Base-by-base conservation (phyloP, 2,113 vertebrate genomes). In the Mustelus asterias region DNA sequence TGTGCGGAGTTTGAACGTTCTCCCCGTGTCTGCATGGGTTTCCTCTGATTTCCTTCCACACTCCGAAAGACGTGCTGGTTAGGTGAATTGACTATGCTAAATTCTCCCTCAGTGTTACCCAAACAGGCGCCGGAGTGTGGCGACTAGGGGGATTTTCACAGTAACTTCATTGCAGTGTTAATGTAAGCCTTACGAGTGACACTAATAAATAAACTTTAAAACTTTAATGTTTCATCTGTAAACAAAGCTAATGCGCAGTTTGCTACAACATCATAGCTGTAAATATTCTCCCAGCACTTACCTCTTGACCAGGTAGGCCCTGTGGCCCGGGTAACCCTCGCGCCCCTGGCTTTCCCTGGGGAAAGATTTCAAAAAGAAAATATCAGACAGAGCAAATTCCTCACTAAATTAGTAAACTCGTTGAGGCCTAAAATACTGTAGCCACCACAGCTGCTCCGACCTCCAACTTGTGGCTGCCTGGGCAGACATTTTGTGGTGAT, bases 251-350 rank as follows among this genome's bases (percentile, higher is more conserved):
- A 72, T 29, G 26, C 26, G 6, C 78, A 37, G 37, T 41, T 83
- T 8, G 72, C 18, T 1, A 33, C 26, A 33, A 33, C 33, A 83
- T 37, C 16, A 37, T n/a, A 10, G 60, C n/a, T 16, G 60, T 37
- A 83, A 33, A 70, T 95, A 95, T 58, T 96, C 96, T 70, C 0
- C 44, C 88, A 54, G 54, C 83, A 96, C 98, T 98, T 97, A 99
- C 99, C 98, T 99, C 98, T 70, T 98, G 97, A 96, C 99, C 99
- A 96, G 98, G 97, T 54, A 98, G 97, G 95, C 99, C 99, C 96
- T 98, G 98, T 1, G 99, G 99, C 96, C 99, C 99, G 18, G 98
- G 99, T 97, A 99, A 98, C 96, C 99, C 99, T 97, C 98, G 98
- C 95, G 97, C 97, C 96, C 99, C 99, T 67, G 97, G 98, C 96